phyloP scores from a whole-genome alignment of 2,888 invertebrate genomes.

The Criorhina ranunculi region DNA sequence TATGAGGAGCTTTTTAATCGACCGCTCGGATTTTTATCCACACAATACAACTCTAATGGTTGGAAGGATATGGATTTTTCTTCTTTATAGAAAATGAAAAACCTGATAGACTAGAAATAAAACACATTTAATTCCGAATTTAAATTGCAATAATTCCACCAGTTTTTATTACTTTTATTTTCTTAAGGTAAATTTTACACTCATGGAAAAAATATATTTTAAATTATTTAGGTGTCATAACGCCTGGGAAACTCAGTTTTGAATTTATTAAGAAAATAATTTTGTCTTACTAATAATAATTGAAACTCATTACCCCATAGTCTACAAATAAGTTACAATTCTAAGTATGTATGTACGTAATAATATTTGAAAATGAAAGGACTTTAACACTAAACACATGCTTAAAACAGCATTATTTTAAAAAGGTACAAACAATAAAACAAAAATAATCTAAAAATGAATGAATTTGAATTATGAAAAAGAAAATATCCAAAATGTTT shows the following conservation, averaged over 20 bases:
- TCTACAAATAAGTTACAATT: slow-evolving; percentile 26
- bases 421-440: slow-evolving; percentile 52
- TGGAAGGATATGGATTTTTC: too few species aligned
- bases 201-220: slow-evolving; percentile 17
- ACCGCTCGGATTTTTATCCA: too few species aligned
- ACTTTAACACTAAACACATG: slow-evolving; percentile 59
- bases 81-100: too few species aligned
- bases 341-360: slow-evolving; percentile 12
- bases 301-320: slow-evolving; percentile 22
- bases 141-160: slow-evolving; percentile 33
- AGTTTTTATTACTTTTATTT: slow-evolving; percentile 56
- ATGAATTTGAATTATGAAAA: slow-evolving; percentile 8
- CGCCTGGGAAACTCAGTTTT: slow-evolving; percentile 8
- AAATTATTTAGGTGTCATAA: slow-evolving; percentile 34
- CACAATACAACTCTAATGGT: too few species aligned
- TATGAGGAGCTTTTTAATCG: too few species aligned
- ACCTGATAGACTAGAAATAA: background rate
- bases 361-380: slow-evolving; percentile 28
- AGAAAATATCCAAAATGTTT: slow-evolving; percentile 18
- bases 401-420: slow-evolving; percentile 75
- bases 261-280: slow-evolving; percentile 44
- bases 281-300: slow-evolving; percentile 28
- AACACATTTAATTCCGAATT: slow-evolving; percentile 12
- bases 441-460: slow-evolving; percentile 39
- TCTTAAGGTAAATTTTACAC: slow-evolving; percentile 48